Percentiles rank a stretch among this genome's conserved stretches.
These are phyloP conservation scores for Diplodus puntazzo DNA, from an alignment of 2,797 vertebrate species.

Conservation along the genomic window DNA sequence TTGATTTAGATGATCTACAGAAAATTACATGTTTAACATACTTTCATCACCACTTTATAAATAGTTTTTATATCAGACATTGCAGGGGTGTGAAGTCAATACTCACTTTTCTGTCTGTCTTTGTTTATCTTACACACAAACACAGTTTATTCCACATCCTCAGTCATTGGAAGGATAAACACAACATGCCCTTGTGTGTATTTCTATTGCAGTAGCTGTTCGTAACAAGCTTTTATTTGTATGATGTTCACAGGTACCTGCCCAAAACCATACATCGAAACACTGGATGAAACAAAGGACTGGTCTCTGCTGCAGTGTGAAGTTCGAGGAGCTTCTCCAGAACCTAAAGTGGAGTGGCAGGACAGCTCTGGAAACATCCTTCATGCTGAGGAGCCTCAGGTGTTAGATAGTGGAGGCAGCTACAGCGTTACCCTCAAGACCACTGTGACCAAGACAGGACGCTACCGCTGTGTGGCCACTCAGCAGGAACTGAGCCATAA, in stretches of 20 bases:
- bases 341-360: constrained; percentile 10
- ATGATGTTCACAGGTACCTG: background rate
- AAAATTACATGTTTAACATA: no score
- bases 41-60: no score
- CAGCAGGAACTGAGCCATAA: constrained; percentile 9
- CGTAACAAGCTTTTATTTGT: no score
- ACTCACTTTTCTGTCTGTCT: no score
- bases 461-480: background rate
- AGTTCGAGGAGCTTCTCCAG: background rate
- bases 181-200: no score
- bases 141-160: no score
- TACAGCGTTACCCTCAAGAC: background rate
- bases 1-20: no score
- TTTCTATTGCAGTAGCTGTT: no score
- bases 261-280: rapidly evolving
- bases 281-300: rapidly evolving
- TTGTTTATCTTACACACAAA: no score
- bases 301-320: background rate
- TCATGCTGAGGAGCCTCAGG: background rate
- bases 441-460: constrained; percentile 10
- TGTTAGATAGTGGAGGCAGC: background rate
- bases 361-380: background rate
- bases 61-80: no score
- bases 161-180: no score
- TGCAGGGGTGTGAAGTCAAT: no score